Percentiles rank a stretch among this genome's conserved stretches.
phyloP scores from a whole-genome alignment of 2,113 vertebrate genomes.

The Phylloscopus trochilus region DNA sequence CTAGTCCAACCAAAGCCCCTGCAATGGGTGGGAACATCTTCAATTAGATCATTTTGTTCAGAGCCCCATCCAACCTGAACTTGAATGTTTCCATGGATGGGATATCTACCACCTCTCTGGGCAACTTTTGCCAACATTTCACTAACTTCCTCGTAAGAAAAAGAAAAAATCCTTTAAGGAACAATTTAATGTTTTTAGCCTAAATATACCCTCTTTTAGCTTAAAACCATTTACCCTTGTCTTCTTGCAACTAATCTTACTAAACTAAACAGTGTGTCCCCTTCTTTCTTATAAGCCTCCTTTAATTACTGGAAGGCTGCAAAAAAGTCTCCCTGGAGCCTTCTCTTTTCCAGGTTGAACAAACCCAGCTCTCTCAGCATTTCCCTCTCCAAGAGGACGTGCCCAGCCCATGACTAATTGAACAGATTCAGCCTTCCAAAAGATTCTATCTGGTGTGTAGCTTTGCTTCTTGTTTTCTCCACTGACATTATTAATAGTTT shows the following conservation, averaged over 20 bases:
- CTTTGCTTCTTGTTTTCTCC: neutral
- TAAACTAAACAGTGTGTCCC: neutral
- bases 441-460: neutral
- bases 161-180: neutral
- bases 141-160: neutral
- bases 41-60: neutral
- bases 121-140: neutral
- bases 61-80: neutral
- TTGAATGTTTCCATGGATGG: neutral
- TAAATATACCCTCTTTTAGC: neutral
- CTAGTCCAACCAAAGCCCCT: neutral
- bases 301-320: neutral
- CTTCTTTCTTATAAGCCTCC: neutral
- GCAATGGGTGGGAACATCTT: neutral
- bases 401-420: neutral
- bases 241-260: fast-evolving
- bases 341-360: neutral
- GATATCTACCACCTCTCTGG: neutral
- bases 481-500: neutral
- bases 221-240: neutral
- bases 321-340: neutral
- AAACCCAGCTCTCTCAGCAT: neutral
- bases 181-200: neutral
- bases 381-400: neutral
- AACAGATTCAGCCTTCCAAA: neutral